Conservation (phyloP, 1,140 invertebrate genomes). For the Marisa cornuarietis region DNA sequence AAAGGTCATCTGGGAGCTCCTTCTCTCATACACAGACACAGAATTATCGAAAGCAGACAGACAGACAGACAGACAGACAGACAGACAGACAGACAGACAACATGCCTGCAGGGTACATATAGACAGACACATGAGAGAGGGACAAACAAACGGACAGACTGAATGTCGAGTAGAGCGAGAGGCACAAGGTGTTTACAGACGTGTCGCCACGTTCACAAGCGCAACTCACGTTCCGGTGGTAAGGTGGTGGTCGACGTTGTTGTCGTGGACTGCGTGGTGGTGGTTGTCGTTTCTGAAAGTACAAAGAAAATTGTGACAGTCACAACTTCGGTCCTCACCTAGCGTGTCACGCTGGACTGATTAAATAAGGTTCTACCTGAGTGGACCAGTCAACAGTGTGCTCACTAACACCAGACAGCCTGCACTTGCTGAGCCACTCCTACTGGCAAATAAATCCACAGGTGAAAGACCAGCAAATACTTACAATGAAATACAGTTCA, state of each 20-base stretch:
- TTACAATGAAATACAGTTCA: not conserved
- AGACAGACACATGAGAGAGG: not conserved
- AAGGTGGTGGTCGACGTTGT: conserved; percentile 8
- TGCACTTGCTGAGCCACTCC: too few species aligned
- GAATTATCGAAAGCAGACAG: too few species aligned
- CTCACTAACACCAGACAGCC: too few species aligned
- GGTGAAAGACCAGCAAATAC: too few species aligned
- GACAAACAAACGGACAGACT: not conserved
- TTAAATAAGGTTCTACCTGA: too few species aligned
- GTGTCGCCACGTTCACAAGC: not conserved
- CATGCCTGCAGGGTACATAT: not conserved
- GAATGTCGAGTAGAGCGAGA: not conserved
- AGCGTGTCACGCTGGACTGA: too few species aligned
- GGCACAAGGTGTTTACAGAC: not conserved
- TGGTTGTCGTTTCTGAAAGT: conserved; percentile 18
- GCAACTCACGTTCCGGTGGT: conserved; percentile 10
- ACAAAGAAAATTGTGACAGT: not conserved
- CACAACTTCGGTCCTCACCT: too few species aligned
- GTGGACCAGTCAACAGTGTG: too few species aligned
- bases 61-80: too few species aligned
- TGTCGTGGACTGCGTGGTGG: not conserved
- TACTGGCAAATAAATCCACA: too few species aligned
- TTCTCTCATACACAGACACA: too few species aligned
- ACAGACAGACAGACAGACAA: not conserved
- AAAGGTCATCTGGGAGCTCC: too few species aligned